Evolutionary conservation across 2,888 invertebrate species (phyloP), one percentile per base, ranked within the genome.

Genomic region (Andrena camellia): DNA sequence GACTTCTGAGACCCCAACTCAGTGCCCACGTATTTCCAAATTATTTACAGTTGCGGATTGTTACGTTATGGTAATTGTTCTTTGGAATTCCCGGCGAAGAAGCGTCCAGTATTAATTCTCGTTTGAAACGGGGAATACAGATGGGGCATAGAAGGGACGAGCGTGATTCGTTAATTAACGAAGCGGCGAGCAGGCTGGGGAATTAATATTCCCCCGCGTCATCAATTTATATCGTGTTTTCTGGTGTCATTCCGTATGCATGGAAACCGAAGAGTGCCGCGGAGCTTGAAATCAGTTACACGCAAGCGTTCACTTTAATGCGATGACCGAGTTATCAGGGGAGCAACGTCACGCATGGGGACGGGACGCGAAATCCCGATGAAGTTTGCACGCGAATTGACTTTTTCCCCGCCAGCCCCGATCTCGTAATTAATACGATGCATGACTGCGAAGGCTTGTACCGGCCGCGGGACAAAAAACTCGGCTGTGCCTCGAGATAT

Each of bases 401-500:
- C 73, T 81, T 73, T 50, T 81, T 59, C 50, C 26, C 17, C 29
- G 42, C n/a, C 35, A 23, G 23, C 10, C 42, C n/a, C 23, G 35
- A 35, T 23, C 71, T 26, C 72, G 78, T 84, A 86, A 89, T 89
- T 86, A 84, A 88, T 89, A 83, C 76, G 77, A 2, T 78, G 64
- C 66, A n/a, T 63, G 70, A 59, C 35, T 42, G 57, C 67, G 72
- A 20, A 20, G 59, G 70, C 33, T 76, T 74, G 63, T 52, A 20
- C 54, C 13, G 20, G 20, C 5, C 7, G 52, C 17, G n/a, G 17
- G 50, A 26, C 0, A 7, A n/a, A 31, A 68, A 48, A 76, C 4
- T 7, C n/a, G 35, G 31, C 59, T 57, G 59, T 31, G 42, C 29
- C 33, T 52, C 59, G 77, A 54, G 74, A 74, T 67, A 72, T 59